Evolutionary conservation across 37 sponge, comb jelly and placozoan species (phyloP).

Genomic region (Dysidea cf. avara): DNA sequence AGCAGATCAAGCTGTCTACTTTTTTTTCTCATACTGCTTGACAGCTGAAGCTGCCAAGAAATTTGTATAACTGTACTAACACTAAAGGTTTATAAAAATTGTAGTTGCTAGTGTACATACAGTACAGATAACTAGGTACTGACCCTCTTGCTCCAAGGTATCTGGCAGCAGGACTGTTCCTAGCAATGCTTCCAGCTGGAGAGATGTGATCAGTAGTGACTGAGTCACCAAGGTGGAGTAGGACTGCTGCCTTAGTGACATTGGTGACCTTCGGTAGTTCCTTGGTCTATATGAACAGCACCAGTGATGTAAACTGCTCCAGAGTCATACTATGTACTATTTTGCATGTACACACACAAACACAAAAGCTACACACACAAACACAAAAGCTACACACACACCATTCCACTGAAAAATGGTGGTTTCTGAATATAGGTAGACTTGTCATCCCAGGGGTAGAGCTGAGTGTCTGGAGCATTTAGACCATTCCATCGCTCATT

Average conservation of each 20-base stretch:
- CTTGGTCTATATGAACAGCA: constrained; percentile 16
- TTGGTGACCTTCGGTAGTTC: constrained; percentile 35
- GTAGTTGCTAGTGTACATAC: no score
- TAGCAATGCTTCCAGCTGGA: constrained; percentile 91
- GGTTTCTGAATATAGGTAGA: constrained; percentile 91
- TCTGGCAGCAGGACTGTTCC: constrained; percentile 86
- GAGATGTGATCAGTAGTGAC: constrained; percentile 95
- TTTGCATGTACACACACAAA: background rate
- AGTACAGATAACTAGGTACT: background rate
- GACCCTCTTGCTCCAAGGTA: constrained; percentile 78
- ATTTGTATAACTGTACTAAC: no score
- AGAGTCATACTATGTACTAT: background rate
- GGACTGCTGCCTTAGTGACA: constrained; percentile 56
- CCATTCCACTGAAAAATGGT: constrained; percentile 88
- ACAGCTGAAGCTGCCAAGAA: no score
- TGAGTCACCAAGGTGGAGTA: constrained; percentile 88
- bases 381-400: constrained; percentile 13
- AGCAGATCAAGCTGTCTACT: no score
- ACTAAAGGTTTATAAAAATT: no score
- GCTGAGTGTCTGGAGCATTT: constrained; percentile 64
- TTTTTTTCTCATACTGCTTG: no score
- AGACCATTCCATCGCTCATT: constrained; percentile 80
- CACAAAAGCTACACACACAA: no score
- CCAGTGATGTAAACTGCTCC: background rate
- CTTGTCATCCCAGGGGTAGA: constrained; percentile 83